These are phyloP conservation scores for Latrodectus hesperus DNA, from an alignment of 2,888 invertebrate genomes.

Conservation along the genomic window DNA sequence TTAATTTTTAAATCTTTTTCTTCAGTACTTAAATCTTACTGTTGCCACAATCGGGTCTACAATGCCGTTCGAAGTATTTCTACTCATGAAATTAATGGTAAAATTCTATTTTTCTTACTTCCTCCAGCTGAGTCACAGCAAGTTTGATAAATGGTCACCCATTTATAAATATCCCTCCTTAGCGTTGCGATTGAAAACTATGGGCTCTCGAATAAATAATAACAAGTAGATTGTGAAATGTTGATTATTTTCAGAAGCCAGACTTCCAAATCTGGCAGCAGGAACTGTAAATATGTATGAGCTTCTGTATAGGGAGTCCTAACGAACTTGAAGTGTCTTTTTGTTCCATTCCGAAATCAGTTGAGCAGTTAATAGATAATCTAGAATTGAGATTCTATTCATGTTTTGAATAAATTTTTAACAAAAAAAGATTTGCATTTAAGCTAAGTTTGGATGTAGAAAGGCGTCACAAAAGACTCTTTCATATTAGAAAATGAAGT, in stretches of 20 bases:
- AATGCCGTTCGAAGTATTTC: neutral
- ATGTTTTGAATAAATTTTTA: no score
- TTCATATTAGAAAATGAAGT: no score
- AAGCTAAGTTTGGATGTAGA: no score
- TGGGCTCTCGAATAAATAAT: no score
- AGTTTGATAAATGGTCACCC: slow-evolving; percentile 27
- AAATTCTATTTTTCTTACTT: slow-evolving; percentile 8
- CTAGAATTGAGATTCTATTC: neutral
- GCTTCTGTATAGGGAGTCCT: neutral
- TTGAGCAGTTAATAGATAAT: neutral
- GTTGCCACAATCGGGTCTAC: neutral
- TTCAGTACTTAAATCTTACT: neutral
- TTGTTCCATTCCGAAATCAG: neutral
- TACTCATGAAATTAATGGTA: neutral
- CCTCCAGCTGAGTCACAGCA: slow-evolving; percentile 11
- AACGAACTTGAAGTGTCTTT: neutral
- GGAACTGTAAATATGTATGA: neutral
- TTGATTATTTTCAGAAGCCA: neutral
- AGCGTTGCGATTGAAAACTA: neutral
- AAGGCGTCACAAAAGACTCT: no score
- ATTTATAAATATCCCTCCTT: slow-evolving; percentile 41
- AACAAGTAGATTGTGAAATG: neutral
- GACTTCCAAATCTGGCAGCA: neutral
- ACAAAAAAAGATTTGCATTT: no score
- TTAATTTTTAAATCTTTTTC: neutral